Base-by-base conservation (phyloP, 2,888 invertebrate genomes). In the Aplocera efformata region DNA sequence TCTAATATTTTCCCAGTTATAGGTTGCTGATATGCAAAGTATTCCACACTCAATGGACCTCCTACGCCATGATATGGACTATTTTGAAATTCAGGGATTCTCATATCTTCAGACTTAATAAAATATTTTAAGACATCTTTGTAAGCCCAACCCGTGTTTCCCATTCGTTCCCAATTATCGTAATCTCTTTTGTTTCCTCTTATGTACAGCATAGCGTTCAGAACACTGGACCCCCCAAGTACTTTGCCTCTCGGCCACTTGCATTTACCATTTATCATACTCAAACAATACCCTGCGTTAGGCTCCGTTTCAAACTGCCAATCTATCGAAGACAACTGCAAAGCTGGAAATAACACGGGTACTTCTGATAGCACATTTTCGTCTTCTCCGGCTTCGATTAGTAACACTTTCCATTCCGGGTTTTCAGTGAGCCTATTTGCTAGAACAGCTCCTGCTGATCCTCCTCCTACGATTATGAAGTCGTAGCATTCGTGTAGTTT, bases 151-250 rank as follows among this genome's bases (percentile, higher is more conserved):
- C 94, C 96, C 0, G 78, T 67, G 58, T 92, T 88, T 0, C 97
- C 97, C 64, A 93, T 67, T 7, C 67, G 72, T 10, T 91, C 93
- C 97, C 97, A 98, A n/a, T 89, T 81, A 62, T 98, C 95, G 70
- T 96, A 98, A 68, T 97, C 97, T 1, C 82, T 89, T 33, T 90
- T 90, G 67, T 97, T 96, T 0, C 97, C 97, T 36, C 97, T 86
- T 0, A 96, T 88, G 63, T 97, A 97, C 42, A 96, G 86, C 97
- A 98, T 97, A 9, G 96, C 97, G 70, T 97, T 97, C 1, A 97
- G 79, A 1, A 94, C 93, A 61, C 96, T 95, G 7, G 93, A 93
- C 0, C 97, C 97, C 10, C 93, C 93, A 10, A 95, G 81, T 4
- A 93, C 92, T 81, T 93, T 94, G 0, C 94, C 96, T 13, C 96